Percentiles rank a stretch among this genome's conserved stretches.
phyloP scores from a whole-genome alignment of 2,797 vertebrate genomes.

The Margarornis squamiger region DNA sequence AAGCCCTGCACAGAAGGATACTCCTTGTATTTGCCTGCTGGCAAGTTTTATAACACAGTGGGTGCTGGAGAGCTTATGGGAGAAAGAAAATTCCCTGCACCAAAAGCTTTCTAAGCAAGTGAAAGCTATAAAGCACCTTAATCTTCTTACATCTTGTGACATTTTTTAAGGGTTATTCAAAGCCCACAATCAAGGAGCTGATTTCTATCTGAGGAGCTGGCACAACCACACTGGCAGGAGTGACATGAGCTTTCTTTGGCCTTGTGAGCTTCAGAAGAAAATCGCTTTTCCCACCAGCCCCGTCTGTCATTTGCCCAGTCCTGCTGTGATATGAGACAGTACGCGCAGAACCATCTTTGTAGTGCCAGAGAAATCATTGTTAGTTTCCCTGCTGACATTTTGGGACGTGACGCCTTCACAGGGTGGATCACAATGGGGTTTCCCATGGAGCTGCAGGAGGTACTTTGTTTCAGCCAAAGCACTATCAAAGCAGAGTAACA shows the following conservation, averaged over 20 bases:
- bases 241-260: not conserved
- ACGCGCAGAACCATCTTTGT: not conserved
- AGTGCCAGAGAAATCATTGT: not conserved
- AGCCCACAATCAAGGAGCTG: not conserved
- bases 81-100: not conserved
- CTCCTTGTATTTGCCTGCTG: not conserved
- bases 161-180: not conserved
- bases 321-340: not conserved
- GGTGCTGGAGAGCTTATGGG: not conserved
- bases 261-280: not conserved
- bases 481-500: not conserved
- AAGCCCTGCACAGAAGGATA: not conserved
- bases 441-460: not conserved
- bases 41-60: not conserved
- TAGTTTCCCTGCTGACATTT: not conserved
- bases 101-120: not conserved
- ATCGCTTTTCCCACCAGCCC: slow-evolving; percentile 16
- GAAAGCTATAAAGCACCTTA: not conserved
- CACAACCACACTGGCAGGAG: not conserved
- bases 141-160: not conserved
- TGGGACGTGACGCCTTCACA: not conserved
- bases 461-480: not conserved
- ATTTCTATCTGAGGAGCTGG: not conserved
- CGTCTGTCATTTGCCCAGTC: not conserved
- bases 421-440: rapidly evolving